phyloP scores from a whole-genome alignment of 2,797 vertebrate genomes.

The Poeciliopsis infans region DNA sequence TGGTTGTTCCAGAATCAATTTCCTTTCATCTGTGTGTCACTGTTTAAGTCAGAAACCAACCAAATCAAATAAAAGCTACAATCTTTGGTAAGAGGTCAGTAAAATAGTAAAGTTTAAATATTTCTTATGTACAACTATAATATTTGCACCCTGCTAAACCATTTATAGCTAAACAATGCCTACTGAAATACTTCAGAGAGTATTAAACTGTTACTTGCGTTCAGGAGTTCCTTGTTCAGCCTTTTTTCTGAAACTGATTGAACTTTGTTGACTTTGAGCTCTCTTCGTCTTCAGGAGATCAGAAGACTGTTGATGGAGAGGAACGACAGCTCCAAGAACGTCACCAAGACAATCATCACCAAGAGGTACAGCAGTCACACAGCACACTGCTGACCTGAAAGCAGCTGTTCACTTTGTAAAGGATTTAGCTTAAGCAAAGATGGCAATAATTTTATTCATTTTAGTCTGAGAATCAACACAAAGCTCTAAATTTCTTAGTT shows the following conservation, averaged over 20 bases:
- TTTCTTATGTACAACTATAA: too few relatives aligned
- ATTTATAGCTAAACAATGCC: too few relatives aligned
- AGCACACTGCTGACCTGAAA: neutral
- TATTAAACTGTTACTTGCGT: neutral
- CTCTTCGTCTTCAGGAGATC: constrained; percentile 84
- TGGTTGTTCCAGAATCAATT: too few relatives aligned
- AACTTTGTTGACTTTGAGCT: constrained; percentile 38
- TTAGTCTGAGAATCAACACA: neutral
- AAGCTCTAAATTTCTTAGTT: neutral
- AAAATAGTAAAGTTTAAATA: too few relatives aligned
- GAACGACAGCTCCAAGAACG: constrained; percentile 69
- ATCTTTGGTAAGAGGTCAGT: too few relatives aligned
- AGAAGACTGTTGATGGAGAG: constrained; percentile 82
- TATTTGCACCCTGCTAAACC: too few relatives aligned
- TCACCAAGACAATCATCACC: constrained; percentile 88
- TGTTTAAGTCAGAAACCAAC: too few relatives aligned
- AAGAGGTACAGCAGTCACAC: constrained; percentile 80
- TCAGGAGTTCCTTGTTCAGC: neutral
- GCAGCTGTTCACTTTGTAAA: neutral
- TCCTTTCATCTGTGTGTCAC: too few relatives aligned
- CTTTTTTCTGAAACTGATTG: neutral
- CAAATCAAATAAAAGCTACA: too few relatives aligned
- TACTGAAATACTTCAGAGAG: neutral
- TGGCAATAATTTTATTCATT: neutral
- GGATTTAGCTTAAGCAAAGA: neutral